phyloP scores from a whole-genome alignment of 1,140 invertebrate species.

The Amphibalanus amphitrite region DNA sequence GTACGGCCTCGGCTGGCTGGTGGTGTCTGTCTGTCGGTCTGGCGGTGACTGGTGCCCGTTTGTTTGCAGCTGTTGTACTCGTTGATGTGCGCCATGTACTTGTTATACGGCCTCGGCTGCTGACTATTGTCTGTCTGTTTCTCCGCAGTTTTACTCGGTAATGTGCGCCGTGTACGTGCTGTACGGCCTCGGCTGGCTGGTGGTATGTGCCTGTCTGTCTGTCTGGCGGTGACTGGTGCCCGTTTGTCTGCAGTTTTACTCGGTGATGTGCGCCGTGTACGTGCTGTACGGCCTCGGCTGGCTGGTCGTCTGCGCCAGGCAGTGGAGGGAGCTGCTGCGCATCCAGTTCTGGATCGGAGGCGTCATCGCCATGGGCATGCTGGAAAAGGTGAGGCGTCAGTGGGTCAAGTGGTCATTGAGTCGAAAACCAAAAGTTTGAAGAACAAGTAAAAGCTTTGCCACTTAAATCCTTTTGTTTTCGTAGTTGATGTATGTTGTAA shows the following conservation, averaged over 20 bases:
- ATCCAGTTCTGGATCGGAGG: slow-evolving; percentile 91
- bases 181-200: no score
- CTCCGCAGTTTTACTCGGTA: no score
- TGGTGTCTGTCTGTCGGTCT: slow-evolving; percentile 2
- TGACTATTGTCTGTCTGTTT: background rate
- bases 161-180: no score
- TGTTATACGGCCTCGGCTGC: slow-evolving; percentile 40
- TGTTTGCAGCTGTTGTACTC: slow-evolving; percentile 26
- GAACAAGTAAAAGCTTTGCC: no score
- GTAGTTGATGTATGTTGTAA: no score
- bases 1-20: no score
- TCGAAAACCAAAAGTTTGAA: no score
- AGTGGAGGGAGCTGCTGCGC: slow-evolving; percentile 77
- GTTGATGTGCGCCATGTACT: slow-evolving; percentile 84
- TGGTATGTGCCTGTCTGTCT: background rate
- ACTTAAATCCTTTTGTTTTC: no score
- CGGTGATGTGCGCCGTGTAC: no score
- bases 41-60: background rate
- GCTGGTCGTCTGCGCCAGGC: slow-evolving; percentile 59
- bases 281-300: no score
- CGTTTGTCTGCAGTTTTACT: no score
- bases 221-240: background rate
- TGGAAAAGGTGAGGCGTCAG: slow-evolving; percentile 37
- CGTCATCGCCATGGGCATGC: slow-evolving; percentile 68
- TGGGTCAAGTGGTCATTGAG: no score